These are phyloP conservation scores for Urocitellus parryii DNA, from an alignment of 2,113 vertebrate genomes.

Conservation along the genomic window DNA sequence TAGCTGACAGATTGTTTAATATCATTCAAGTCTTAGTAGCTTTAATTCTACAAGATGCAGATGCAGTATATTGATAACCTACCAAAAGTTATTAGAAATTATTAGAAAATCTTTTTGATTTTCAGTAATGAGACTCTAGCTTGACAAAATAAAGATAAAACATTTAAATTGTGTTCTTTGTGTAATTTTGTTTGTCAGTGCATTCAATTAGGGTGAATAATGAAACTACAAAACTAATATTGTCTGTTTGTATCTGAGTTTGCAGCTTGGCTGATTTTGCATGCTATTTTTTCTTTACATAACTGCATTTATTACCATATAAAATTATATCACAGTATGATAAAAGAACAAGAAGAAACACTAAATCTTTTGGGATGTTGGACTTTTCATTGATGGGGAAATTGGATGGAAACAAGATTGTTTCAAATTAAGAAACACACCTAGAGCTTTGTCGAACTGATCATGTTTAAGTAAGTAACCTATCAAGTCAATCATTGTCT, in stretches of 20 bases:
- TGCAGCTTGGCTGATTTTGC: too few species aligned
- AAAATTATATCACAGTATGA: too few species aligned
- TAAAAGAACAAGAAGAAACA: too few species aligned
- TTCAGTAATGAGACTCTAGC: constrained; percentile 43
- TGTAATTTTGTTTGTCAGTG: background rate
- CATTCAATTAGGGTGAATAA: background rate
- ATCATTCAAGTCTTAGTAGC: constrained; percentile 53
- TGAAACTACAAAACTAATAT: background rate
- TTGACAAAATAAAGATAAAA: constrained; percentile 56
- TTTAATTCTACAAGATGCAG: constrained; percentile 56
- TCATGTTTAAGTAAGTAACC: too few species aligned
- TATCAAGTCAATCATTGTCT: too few species aligned
- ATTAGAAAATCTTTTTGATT: constrained; percentile 56
- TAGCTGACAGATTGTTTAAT: constrained; percentile 81
- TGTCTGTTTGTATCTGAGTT: background rate
- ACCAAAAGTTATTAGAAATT: background rate
- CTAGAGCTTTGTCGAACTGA: too few species aligned
- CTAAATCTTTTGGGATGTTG: too few species aligned
- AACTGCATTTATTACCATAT: too few species aligned
- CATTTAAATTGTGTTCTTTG: constrained; percentile 38
- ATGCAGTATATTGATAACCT: constrained; percentile 28
- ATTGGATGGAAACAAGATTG: too few species aligned
- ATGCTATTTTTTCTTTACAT: too few species aligned
- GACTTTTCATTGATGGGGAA: too few species aligned
- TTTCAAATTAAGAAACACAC: too few species aligned